Conservation (phyloP, 2,888 invertebrate species). For the Nomada hirtipes region DNA sequence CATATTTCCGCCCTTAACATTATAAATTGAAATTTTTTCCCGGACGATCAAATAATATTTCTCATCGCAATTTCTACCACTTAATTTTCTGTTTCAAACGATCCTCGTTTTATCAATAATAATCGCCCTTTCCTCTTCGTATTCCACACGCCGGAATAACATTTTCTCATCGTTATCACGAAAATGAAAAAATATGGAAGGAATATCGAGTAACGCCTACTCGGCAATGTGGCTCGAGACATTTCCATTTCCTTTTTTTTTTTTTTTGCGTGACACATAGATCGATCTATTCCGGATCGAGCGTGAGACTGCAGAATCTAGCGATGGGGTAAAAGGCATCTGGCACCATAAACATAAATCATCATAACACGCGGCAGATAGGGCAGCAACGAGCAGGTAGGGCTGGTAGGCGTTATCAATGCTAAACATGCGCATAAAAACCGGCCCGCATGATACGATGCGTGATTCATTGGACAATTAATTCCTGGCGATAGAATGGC, state of each 20-base stretch:
- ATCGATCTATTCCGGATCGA: constrained; percentile 42
- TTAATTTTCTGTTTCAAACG: not conserved
- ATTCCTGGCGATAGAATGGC: constrained; percentile 70
- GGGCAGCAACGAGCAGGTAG: constrained; percentile 47
- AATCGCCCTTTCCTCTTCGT: not conserved
- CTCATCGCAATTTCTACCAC: not conserved
- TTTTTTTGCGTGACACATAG: not conserved
- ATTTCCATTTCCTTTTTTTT: not conserved
- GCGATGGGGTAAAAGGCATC: constrained; percentile 64
- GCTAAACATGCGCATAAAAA: constrained; percentile 81
- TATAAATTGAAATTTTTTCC: not conserved
- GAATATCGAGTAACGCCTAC: no score
- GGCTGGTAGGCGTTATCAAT: constrained; percentile 78
- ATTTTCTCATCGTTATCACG: not conserved
- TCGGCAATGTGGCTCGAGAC: no score
- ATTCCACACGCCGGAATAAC: not conserved
- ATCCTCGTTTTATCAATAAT: not conserved
- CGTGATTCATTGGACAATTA: constrained; percentile 83
- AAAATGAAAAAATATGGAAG: not conserved
- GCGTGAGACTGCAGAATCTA: constrained; percentile 43
- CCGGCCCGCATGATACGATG: constrained; percentile 76
- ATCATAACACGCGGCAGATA: constrained; percentile 76
- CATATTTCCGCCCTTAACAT: no score
- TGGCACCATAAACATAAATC: constrained; percentile 78
- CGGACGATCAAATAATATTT: no score